Percentiles rank a stretch among this genome's conserved stretches.
These are phyloP conservation scores for Vulpes vulpes DNA, from an alignment of 2,113 vertebrate species.

Conservation along the genomic window DNA sequence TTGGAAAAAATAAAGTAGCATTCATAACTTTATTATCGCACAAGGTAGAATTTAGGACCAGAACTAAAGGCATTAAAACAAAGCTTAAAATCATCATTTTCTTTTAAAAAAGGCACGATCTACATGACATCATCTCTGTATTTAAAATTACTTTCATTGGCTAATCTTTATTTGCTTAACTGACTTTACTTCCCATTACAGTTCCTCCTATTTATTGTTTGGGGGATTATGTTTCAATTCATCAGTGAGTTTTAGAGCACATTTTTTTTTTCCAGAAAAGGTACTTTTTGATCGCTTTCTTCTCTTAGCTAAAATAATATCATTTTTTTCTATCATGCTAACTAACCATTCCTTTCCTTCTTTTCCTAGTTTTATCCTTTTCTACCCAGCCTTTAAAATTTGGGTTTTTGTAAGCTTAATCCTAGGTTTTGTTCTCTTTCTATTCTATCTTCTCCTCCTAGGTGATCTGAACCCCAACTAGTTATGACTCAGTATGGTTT, in stretches of 20 bases:
- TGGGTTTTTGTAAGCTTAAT: neutral
- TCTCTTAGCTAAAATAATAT: neutral
- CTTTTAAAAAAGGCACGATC: neutral
- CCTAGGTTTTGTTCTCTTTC: neutral
- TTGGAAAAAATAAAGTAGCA: neutral
- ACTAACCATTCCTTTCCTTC: neutral
- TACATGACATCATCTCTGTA: neutral
- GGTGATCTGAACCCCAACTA: neutral
- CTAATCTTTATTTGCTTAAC: neutral
- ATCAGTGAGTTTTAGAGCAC: neutral
- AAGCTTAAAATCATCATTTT: neutral
- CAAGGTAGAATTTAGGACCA: neutral
- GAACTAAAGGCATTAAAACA: neutral
- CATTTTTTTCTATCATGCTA: neutral
- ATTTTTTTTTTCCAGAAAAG: constrained; percentile 5
- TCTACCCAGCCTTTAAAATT: neutral
- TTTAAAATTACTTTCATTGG: constrained; percentile 17
- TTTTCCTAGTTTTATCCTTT: neutral
- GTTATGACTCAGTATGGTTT: neutral
- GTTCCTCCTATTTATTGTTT: neutral
- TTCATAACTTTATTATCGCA: neutral
- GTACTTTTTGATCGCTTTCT: neutral
- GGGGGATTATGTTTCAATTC: neutral
- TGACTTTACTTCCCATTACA: neutral
- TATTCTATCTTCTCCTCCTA: neutral